A percentile compares a stretch with the other conserved stretches of the same genome.
phyloP scores from a whole-genome alignment of 2,888 invertebrate genomes.

The Stegana nigrithorax region DNA sequence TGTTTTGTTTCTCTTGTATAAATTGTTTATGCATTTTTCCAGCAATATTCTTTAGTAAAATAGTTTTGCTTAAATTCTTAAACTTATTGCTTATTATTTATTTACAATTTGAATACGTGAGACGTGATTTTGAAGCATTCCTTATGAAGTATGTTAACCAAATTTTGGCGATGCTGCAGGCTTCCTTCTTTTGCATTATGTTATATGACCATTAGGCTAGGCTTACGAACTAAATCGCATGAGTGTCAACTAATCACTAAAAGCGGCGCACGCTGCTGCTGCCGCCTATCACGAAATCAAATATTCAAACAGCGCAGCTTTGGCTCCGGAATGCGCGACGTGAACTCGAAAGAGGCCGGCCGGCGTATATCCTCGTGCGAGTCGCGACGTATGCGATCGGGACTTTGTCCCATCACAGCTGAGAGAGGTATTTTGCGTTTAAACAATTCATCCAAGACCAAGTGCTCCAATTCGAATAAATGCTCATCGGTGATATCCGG shows the following conservation, averaged over 20 bases:
- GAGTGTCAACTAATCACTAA: too few relatives aligned
- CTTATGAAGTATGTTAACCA: too few relatives aligned
- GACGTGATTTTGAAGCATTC: too few relatives aligned
- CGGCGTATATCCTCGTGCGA: constrained; percentile 69
- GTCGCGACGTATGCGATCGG: constrained; percentile 66
- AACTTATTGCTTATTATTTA: not conserved
- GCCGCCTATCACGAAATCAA: constrained; percentile 60
- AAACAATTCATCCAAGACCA: constrained; percentile 57
- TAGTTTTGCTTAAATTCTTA: not conserved
- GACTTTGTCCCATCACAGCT: constrained; percentile 70
- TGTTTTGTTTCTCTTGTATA: not conserved
- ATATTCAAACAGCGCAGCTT: constrained; percentile 84
- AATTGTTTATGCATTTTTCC: not conserved
- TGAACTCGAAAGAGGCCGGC: constrained; percentile 75
- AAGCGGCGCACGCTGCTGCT: not conserved
- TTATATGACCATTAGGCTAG: too few relatives aligned
- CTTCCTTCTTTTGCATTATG: too few relatives aligned
- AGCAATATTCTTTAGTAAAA: not conserved
- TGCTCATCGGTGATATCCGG: constrained; percentile 83
- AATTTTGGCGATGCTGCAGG: too few relatives aligned
- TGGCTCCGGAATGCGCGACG: constrained; percentile 79
- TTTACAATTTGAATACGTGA: not conserved
- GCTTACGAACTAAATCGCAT: not conserved
- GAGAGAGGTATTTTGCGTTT: constrained; percentile 57
- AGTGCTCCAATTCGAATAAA: constrained; percentile 79